Base-by-base conservation (phyloP, 2,113 vertebrate genomes). In the Ascaphus truei region DNA sequence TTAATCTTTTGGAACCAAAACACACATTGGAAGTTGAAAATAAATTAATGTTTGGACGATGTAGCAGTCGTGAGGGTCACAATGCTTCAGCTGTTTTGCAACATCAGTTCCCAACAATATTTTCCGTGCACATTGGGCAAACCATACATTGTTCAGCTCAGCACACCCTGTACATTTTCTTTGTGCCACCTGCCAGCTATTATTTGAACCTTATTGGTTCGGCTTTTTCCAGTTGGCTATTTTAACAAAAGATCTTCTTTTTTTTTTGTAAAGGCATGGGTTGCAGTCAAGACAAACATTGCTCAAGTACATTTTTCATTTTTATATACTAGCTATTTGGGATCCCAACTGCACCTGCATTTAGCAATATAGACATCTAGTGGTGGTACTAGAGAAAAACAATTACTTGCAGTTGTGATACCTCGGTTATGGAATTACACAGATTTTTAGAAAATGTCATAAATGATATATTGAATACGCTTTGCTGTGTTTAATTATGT, bases 201-300 rank as follows among this genome's bases (percentile, higher is more conserved):
- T 65, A 65, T 51, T 65, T 52, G 34, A 52, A 33, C 34, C 12
- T 39, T 55, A 26, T 50, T 65, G 30, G 53, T 66, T 63, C 30
- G 23, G 10, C 13, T 48, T 43, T 41, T 63, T 52, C 18, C 36
- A 53, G 48, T 37, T 41, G 34, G 25, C 15, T 2, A 37, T 53
- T 26, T 52, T 34, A 41, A 65, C 62, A 65, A 65, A 41, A 20
- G 34, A 30, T n/a, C 33, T 53, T 41, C 30, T 53, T 55, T 31
- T 34, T 41, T 41, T 53, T 55, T 31, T 34, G 11, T n/a, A 55
- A 30, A 43, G 34, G 10, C 50, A 23, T 66, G 62, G 7, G 39
- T 23, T 47, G 27, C 13, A 26, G 18, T 23, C 23, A 50, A 26
- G 23, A 53, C n/a, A 53, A 52, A 43, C 34, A 30, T 8, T 43